Evolutionary conservation across 2,888 invertebrate species (phyloP), one percentile per base, ranked within the genome.

Genomic region (Craniophora ligustri): DNA sequence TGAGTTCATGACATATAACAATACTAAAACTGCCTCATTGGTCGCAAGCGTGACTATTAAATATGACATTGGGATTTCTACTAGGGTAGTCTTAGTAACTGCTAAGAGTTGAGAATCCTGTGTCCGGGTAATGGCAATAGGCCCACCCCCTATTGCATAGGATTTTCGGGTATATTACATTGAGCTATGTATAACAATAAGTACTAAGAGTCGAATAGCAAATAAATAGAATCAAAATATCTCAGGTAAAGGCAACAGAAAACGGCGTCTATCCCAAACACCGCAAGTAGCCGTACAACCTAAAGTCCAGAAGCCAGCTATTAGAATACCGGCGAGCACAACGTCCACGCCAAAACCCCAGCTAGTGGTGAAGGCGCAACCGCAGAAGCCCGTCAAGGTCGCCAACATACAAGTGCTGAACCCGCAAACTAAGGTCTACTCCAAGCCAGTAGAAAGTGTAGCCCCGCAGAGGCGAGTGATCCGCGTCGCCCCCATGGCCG

Each of bases 401-500:
- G 76, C 91, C 48, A 93, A 92, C 53, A 84, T 92, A n/a, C 93
- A 93, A 74, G 85, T 93, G 11, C 80, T 93, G 53, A 88, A 81
- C 61, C 85, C 88, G 0, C 92, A 90, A 44, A 86, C 90, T 0
- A 92, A 91, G 59, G 92, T 93, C 2, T 93, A 92, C 69, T 92
- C 91, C 1, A 93, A 92, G 50, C 92, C 92, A 0, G 89, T 92
- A 0, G 92, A 93, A 64, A 79, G 86, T 0, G 91, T 90, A 5
- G 89, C 91, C 1, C 92, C 92, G 0, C 93, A 92, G 44, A 65
- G 92, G 3, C 83, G 92, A 56, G 90, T 91, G 4, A 91, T 93
- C 8, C 72, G 92, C 23, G 92, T 92, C 0, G 90, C 93, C 0
- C 93, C 93, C 0, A 89, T 93, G 88, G 88, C 89, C 1, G 93